Evolutionary conservation across 2,797 vertebrate species (phyloP).

Genomic region (Oreochromis mossambicus): DNA sequence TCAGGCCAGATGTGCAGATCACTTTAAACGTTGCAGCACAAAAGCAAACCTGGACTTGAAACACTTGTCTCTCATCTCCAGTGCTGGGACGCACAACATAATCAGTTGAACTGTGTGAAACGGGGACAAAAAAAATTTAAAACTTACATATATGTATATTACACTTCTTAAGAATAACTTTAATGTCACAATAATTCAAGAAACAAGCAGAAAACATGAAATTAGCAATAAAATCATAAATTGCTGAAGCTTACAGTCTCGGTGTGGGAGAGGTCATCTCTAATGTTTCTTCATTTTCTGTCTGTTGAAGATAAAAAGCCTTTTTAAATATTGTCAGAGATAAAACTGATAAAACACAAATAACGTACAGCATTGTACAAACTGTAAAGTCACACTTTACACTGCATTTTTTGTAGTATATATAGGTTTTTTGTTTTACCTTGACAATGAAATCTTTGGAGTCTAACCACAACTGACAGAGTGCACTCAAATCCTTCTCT

Average conservation of each 20-base stretch:
- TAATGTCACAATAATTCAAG: not conserved
- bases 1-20: not conserved
- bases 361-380: fast-evolving
- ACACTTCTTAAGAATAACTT: not conserved
- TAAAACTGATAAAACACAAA: not conserved
- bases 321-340: not conserved
- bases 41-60: conserved; percentile 92
- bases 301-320: conserved; percentile 37
- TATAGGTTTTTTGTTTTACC: conserved; percentile 63
- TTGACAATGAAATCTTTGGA: conserved; percentile 94
- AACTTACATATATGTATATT: not conserved
- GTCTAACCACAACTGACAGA: conserved; percentile 96
- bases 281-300: conserved; percentile 88
- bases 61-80: conserved; percentile 92
- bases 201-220: not conserved
- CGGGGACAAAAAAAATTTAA: not conserved
- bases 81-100: conserved; percentile 97
- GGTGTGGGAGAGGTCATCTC: conserved; percentile 86
- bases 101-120: conserved; percentile 86
- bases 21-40: not conserved
- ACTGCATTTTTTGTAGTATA: not conserved
- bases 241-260: conserved; percentile 84
- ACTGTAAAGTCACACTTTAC: not conserved
- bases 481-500: conserved; percentile 89
- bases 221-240: not conserved